Evolutionary conservation across 2,888 invertebrate genomes (phyloP), one percentile per base, ranked within the genome.

Genomic region (Seira sanloemensis): DNA sequence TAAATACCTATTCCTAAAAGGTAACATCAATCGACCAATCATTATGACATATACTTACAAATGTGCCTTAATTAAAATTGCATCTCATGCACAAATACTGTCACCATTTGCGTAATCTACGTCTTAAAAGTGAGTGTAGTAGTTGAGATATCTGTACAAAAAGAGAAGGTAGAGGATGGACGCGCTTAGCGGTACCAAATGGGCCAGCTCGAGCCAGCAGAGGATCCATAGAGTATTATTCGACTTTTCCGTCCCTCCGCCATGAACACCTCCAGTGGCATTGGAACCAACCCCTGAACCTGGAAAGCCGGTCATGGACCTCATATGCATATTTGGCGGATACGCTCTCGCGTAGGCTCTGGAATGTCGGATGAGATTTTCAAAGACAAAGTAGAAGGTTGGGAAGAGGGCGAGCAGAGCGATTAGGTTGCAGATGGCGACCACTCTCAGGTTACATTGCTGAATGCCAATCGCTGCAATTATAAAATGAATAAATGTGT

Each of bases 191-290:
- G 88, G 88, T 27, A 88, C 85, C 19, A 88, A 73, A 67, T 87
- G 88, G n/a, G 87, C 74, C 46, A 88, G 69, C 58, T 87, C 84
- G 25, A 87, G 76, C 87, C 87, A 87, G 26, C 85, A 77, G 21
- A 88, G 67, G 16, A 86, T 86, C 87, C 87, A 87, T 21, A 86
- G 69, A 16, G 88, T 88, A 21, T 86, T 86, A 46, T 84, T 86
- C 19, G 82, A 81, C 19, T 65, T 78, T 72, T 71, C 72, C 19
- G 18, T 54, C 1, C 21, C n/a, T 4, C 5, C 2, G 5, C 18
- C 18, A 4, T 4, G 16, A 7, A 1, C 21, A 9, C 23, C 79
- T 9, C 18, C 71, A 19, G 19, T 2, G 23, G n/a, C 9, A 4
- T 4, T 58, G 2, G 62, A 62, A 16, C 18, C 26, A 26, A 24